A percentile compares a stretch with the other conserved stretches of the same genome.
phyloP scores from a whole-genome alignment of 2,113 vertebrate genomes.

The Sylvilagus bachmani region DNA sequence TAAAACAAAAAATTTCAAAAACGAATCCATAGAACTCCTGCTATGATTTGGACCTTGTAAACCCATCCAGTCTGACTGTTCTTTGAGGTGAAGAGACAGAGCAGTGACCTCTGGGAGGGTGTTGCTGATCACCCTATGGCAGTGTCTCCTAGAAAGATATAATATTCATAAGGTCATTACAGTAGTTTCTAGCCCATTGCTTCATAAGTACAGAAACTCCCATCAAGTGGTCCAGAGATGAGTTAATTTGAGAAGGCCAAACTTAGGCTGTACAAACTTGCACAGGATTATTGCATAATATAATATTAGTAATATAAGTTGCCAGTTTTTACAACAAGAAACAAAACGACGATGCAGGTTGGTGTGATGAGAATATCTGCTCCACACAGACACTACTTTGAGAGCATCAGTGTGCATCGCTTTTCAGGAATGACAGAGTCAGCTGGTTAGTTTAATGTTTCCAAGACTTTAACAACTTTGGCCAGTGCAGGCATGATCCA shows the following conservation, averaged over 20 bases:
- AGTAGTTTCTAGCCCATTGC: background rate
- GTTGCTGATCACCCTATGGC: background rate
- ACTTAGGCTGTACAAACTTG: background rate
- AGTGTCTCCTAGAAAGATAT: background rate
- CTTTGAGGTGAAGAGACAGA: background rate
- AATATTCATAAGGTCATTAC: slow-evolving; percentile 3
- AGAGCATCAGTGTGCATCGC: background rate
- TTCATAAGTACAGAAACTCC: background rate
- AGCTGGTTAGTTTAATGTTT: slow-evolving; percentile 12
- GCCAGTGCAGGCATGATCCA: background rate
- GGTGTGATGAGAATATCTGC: background rate
- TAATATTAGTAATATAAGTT: background rate
- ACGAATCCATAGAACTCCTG: background rate
- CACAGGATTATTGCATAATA: background rate
- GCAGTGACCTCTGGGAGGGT: background rate
- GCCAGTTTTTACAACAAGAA: slow-evolving; percentile 2
- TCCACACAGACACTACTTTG: background rate
- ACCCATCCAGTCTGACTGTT: background rate
- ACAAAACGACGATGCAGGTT: background rate
- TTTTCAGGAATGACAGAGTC: background rate
- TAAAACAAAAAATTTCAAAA: background rate
- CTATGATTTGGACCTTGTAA: background rate
- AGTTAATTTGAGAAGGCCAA: slow-evolving; percentile 7
- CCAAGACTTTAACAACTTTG: background rate
- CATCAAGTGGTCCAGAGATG: background rate